Percentiles rank a stretch among this genome's conserved stretches.
Evolutionary conservation across 2,888 invertebrate species (phyloP).

Genomic region (Aleiodes testaceus): DNA sequence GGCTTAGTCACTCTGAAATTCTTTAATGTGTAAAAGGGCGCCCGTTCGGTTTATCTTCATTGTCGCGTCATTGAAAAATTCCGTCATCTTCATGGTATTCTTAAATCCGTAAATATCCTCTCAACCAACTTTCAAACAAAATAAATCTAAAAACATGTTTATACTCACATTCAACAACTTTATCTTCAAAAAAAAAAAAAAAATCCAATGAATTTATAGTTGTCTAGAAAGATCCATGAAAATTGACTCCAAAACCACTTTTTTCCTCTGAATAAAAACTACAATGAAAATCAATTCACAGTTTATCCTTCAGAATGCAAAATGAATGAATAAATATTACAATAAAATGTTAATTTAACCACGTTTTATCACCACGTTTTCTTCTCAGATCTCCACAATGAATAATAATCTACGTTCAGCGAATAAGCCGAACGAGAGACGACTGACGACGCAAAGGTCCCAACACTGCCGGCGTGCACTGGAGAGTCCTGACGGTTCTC

Average conservation of each 20-base stretch:
- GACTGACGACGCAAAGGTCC: constrained; percentile 33
- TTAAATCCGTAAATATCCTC: too few species aligned
- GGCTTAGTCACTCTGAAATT: constrained; percentile 43
- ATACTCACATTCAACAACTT: constrained; percentile 3
- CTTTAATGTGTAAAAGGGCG: constrained; percentile 20
- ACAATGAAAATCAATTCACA: not conserved
- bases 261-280: too few species aligned
- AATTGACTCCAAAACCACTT: constrained; percentile 6
- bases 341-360: constrained; percentile 19
- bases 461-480: not conserved
- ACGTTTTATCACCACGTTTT: not conserved
- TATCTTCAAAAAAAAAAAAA: not conserved
- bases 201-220: not conserved
- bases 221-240: not conserved
- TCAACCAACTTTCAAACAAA: too few species aligned
- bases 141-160: not conserved
- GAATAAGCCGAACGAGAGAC: constrained; percentile 34
- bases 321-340: not conserved
- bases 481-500: constrained; percentile 37
- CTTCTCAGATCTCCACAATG: not conserved
- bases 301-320: not conserved
- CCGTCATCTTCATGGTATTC: not conserved
- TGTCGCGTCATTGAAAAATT: constrained; percentile 10
- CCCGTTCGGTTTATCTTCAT: constrained; percentile 2
- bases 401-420: constrained; percentile 17